Base-by-base conservation (phyloP, 2,888 invertebrate species). In the Brachyptera risi region DNA sequence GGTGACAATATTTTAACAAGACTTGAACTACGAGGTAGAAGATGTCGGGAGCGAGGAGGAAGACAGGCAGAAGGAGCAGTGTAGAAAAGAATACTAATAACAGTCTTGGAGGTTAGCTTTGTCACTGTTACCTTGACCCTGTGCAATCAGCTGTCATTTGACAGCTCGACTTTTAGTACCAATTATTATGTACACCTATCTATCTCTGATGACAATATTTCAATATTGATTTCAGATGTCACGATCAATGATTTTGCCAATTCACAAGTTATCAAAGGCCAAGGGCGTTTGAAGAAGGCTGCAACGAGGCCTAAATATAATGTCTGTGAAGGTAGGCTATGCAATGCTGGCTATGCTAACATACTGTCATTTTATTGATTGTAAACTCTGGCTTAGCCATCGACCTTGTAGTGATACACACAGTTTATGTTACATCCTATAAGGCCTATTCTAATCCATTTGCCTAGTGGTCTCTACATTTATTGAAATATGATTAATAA, bases 241-340 rank as follows among this genome's bases (percentile, higher is more conserved):
- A 85, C 85, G 11, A 74, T 86, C 70, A 80, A 83, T 68, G 85
- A 86, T 70, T 81, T 80, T 72, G 86, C 86, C 3, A 83, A 86
- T 73, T 80, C 84, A 26, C 66, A 73, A 44, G 65, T 68, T 13
- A 69, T 69, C 47, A 59, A 54, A 42, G 70, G 68, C 31, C 70
- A 72, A 57, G 70, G 71, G 31, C 71, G 74, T 63, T 61, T 72
- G n/a, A 75, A 72, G 64, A 76, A 76, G 66, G 69, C 71, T 37
- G 64, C 67, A 37, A 63, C 65, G 7, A 62, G 35, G 21, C 35
- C 54, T 66, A 19, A 35, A 4, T 19, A 63, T 40, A 62, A 64
- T 58, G 65, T 67, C 13, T 63, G 64, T 47, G 67, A 69, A 69
- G 63, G 61, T 63, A 42, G 0, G 19, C 56, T n/a, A 56, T 56